phyloP scores from a whole-genome alignment of 2,888 invertebrate species.

The Campopleginae sp. region DNA sequence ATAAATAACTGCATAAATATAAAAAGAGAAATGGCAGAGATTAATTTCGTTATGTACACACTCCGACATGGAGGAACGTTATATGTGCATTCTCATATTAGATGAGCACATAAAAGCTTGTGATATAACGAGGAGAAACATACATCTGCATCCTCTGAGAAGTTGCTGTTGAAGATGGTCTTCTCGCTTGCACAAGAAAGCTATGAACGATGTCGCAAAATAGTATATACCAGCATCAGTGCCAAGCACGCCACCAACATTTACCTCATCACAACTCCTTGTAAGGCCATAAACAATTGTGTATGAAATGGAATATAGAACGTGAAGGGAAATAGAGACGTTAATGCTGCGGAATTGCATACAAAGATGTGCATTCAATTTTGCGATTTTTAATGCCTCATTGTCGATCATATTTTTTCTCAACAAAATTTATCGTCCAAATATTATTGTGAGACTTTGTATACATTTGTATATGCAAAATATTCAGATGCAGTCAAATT shows the following conservation, averaged over 20 bases:
- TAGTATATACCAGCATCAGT: constrained; percentile 59
- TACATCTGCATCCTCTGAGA: not conserved
- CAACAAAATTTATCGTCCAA: not conserved
- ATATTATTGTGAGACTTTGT: not conserved
- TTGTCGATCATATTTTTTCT: not conserved
- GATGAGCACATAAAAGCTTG: constrained; percentile 17
- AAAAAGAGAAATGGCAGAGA: not conserved
- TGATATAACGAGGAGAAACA: constrained; percentile 12
- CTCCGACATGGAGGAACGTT: not conserved
- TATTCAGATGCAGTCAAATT: not conserved
- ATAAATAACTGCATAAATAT: not conserved
- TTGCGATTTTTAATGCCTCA: not conserved
- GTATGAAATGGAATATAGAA: constrained; percentile 10
- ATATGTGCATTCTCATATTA: constrained; percentile 13
- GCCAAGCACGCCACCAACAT: constrained; percentile 48
- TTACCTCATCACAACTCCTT: constrained; percentile 58
- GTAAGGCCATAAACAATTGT: constrained; percentile 57
- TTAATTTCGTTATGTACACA: not conserved
- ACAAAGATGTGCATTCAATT: constrained; percentile 21
- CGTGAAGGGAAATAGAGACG: constrained; percentile 11
- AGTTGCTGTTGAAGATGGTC: not conserved
- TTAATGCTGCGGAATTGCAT: constrained; percentile 21
- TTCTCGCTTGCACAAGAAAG: constrained; percentile 62
- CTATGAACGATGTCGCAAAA: constrained; percentile 64
- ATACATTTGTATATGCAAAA: not conserved